phyloP scores from a whole-genome alignment of 2,113 vertebrate species.

The Mellivora capensis region DNA sequence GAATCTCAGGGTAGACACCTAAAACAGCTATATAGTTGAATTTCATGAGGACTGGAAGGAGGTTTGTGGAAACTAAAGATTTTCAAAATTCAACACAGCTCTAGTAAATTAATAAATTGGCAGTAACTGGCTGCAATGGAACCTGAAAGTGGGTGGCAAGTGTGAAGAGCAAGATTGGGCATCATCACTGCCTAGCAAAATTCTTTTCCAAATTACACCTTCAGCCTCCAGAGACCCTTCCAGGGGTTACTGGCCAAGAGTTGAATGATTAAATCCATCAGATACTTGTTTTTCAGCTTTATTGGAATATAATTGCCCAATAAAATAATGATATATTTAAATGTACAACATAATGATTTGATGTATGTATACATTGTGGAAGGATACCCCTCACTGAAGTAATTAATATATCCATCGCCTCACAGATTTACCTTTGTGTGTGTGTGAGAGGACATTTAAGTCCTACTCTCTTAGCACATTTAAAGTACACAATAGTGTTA shows the following conservation, averaged over 20 bases:
- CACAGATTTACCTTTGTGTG: not conserved
- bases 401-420: not conserved
- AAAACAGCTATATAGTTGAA: not conserved
- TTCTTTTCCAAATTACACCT: not conserved
- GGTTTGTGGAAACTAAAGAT: not conserved
- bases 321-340: not conserved
- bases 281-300: slow-evolving; percentile 28
- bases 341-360: not conserved
- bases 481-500: not conserved
- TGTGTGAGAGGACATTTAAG: not conserved
- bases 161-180: not conserved
- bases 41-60: not conserved
- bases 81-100: not conserved
- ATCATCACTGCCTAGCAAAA: not conserved
- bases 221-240: not conserved
- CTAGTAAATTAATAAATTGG: not conserved
- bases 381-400: not conserved
- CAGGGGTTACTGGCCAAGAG: not conserved
- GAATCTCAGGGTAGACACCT: not conserved
- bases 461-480: not conserved
- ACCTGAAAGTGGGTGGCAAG: not conserved
- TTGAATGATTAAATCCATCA: not conserved
- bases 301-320: not conserved
- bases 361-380: not conserved
- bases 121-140: not conserved